Conservation (phyloP, 23 tunicate species). For the Trididemnum miniatum region DNA sequence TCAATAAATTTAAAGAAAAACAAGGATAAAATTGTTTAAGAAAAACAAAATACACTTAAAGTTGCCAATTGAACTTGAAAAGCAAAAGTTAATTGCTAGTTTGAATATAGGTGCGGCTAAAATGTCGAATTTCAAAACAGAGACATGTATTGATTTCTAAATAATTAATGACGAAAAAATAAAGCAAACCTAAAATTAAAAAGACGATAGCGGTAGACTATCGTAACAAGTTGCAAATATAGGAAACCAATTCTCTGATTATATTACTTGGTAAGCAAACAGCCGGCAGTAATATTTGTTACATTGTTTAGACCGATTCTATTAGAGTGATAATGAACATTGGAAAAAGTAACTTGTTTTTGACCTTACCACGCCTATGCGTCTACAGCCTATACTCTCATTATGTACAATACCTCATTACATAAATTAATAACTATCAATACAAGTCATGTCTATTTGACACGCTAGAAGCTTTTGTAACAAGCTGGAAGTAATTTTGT, state of each 20-base stretch:
- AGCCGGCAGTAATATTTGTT: not conserved
- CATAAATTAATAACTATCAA: no score
- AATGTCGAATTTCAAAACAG: conserved; percentile 3
- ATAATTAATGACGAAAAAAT: conserved; percentile 2
- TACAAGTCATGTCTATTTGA: no score
- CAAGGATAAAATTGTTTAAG: not conserved
- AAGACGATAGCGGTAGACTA: not conserved
- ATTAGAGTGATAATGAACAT: not conserved
- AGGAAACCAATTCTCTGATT: not conserved
- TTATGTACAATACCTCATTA: no score
- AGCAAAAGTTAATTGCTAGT: not conserved
- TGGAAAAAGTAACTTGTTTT: not conserved
- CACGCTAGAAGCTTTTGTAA: no score
- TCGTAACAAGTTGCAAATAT: not conserved
- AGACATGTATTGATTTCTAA: conserved; percentile 10
- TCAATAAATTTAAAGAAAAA: no score
- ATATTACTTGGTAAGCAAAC: not conserved
- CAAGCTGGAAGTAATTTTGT: no score
- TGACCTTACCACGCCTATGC: no score
- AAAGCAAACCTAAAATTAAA: conserved; percentile 17
- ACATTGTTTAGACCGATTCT: not conserved
- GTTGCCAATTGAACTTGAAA: not conserved
- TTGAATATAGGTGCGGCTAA: not conserved
- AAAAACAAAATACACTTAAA: not conserved
- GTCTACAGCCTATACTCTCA: no score